These are phyloP conservation scores for Amphiprion clarkii DNA, from an alignment of 2,797 vertebrate species.

Conservation along the genomic window DNA sequence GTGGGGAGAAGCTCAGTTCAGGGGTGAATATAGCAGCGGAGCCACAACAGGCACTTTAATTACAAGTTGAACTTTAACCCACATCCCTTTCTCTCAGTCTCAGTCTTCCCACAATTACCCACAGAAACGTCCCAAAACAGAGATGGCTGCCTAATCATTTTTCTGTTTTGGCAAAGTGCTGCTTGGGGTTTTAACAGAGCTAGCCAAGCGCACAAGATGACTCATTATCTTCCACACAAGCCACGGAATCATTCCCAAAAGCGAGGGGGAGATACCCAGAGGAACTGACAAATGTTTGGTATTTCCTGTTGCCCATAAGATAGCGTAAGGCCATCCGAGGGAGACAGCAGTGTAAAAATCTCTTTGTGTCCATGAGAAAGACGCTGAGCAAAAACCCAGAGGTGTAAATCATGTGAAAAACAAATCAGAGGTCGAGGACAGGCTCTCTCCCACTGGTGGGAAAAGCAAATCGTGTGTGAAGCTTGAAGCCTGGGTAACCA, in stretches of 20 bases:
- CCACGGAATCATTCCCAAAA: slow-evolving; percentile 46
- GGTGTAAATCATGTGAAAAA: slow-evolving; percentile 75
- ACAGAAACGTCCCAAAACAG: slow-evolving; percentile 68
- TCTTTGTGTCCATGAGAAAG: slow-evolving; percentile 59
- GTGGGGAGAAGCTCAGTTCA: slow-evolving; percentile 56
- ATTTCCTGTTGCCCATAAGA: slow-evolving; percentile 63
- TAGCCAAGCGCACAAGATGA: slow-evolving; percentile 58
- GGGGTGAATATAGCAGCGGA: slow-evolving; percentile 65
- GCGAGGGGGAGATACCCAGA: slow-evolving; percentile 49
- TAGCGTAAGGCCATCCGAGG: slow-evolving; percentile 23
- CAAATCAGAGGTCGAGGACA: slow-evolving; percentile 68
- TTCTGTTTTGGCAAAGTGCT: slow-evolving; percentile 57
- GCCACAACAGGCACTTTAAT: slow-evolving; percentile 78
- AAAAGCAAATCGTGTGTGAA: slow-evolving; percentile 81
- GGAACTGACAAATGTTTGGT: slow-evolving; percentile 64
- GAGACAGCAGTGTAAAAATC: slow-evolving; percentile 41
- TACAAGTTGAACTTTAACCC: slow-evolving; percentile 82
- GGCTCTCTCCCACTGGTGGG: slow-evolving; percentile 76
- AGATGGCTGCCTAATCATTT: slow-evolving; percentile 67
- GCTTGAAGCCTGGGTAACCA: slow-evolving; percentile 74
- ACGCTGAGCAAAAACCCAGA: slow-evolving; percentile 50
- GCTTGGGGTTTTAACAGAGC: slow-evolving; percentile 47
- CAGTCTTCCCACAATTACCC: slow-evolving; percentile 63
- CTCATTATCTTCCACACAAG: slow-evolving; percentile 73
- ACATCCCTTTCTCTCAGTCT: slow-evolving; percentile 73